A percentile compares a stretch with the other conserved stretches of the same genome.
phyloP scores from a whole-genome alignment of 1,140 invertebrate genomes.

The Periplaneta americana region DNA sequence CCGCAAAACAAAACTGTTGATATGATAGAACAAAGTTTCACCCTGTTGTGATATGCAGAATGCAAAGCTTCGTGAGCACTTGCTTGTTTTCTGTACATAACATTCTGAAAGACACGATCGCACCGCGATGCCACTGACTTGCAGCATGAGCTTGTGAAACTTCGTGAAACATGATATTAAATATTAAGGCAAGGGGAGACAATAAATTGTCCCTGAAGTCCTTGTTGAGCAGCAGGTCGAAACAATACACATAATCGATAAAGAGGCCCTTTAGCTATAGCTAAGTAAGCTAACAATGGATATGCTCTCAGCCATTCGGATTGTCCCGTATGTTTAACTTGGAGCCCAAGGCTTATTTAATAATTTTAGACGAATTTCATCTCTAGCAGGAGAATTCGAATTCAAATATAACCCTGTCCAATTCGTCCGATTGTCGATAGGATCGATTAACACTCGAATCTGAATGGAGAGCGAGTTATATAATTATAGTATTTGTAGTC shows the following conservation, averaged over 20 bases:
- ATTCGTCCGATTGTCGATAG: no score
- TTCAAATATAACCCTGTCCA: not conserved
- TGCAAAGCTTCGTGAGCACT: no score
- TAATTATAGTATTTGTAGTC: no score
- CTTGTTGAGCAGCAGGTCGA: not conserved
- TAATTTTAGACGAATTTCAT: not conserved
- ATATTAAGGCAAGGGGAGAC: not conserved
- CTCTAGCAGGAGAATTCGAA: not conserved
- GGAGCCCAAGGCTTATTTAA: not conserved
- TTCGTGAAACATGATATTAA: not conserved
- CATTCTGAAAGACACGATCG: not conserved
- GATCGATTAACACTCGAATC: no score
- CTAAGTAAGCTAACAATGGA: no score
- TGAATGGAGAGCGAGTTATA: no score
- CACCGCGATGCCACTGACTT: no score
- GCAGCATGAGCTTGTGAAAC: not conserved
- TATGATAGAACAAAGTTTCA: no score
- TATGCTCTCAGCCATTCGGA: not conserved
- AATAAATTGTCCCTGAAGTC: not conserved
- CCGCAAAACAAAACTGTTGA: no score
- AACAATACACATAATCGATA: not conserved
- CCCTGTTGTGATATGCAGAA: not conserved
- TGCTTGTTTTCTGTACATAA: not conserved
- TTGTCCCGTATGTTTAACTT: not conserved
- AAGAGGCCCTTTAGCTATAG: not conserved